A percentile compares a stretch with the other conserved stretches of the same genome.
Conservation (phyloP, 2,888 invertebrate species). For the Adela reaumurella region DNA sequence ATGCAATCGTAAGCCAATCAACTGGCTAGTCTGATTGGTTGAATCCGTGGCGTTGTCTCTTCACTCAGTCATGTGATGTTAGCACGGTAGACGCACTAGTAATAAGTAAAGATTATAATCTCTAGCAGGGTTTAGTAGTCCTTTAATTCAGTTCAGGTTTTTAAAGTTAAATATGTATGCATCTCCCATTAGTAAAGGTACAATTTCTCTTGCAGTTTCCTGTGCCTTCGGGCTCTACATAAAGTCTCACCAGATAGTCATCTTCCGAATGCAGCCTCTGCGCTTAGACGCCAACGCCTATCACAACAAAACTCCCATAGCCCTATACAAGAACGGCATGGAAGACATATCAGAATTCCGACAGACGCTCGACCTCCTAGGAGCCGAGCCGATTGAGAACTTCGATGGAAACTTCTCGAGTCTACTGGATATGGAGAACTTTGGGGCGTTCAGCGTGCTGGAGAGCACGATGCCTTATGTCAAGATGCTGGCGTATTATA, state of each 20-base stretch:
- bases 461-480: slow-evolving; percentile 51
- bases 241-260: slow-evolving; percentile 58
- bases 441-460: slow-evolving; percentile 63
- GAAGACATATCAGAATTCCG: slow-evolving; percentile 31
- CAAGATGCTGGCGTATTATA: slow-evolving; percentile 64
- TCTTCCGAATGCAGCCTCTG: slow-evolving; percentile 61
- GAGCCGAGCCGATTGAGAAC: slow-evolving; percentile 38
- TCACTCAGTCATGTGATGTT: no score
- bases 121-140: no score
- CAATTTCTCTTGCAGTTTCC: slow-evolving; percentile 39
- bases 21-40: no score
- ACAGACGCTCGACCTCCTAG: slow-evolving; percentile 33
- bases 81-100: no score
- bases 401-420: slow-evolving; percentile 67
- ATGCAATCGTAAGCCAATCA: no score
- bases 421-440: slow-evolving; percentile 60
- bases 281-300: slow-evolving; percentile 62
- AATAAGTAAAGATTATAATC: no score
- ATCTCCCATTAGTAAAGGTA: no score
- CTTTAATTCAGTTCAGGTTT: no score
- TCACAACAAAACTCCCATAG: slow-evolving; percentile 53
- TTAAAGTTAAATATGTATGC: no score
- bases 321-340: slow-evolving; percentile 57
- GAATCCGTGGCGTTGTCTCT: no score
- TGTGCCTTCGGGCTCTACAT: slow-evolving; percentile 67